Evolutionary conservation across 2,797 vertebrate genomes (phyloP), one percentile per base, ranked within the genome.

Genomic region (Poeciliopsis infans): DNA sequence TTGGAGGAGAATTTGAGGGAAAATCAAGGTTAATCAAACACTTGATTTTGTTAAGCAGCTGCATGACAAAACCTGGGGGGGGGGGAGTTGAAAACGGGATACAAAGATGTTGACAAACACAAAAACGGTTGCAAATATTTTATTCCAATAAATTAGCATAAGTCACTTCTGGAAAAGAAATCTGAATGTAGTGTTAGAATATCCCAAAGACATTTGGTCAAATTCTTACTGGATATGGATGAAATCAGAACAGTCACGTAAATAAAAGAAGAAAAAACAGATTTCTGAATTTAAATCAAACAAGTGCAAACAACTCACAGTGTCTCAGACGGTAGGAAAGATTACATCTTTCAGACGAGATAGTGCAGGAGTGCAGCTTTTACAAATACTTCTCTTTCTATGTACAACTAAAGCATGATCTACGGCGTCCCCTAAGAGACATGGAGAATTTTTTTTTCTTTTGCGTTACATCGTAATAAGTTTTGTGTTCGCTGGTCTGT

Each of bases 221-320:
- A 86, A 92, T 72, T 85, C 68, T 86, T 74, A 82, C 76, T 79
- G 77, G 75, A 88, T 77, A 86, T 81, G 83, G 75, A 86, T 88
- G 20, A 91, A 86, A 81, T 72, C n/a, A 82, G 83, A 77, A 86
- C 39, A 73, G 47, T 47, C 89, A 85, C 85, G n/a, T 43, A 77
- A 88, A 89, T 8, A 66, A 64, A 72, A 66, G 12, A 70, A 87
- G 85, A 79, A 86, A 55, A 79, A 87, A 41, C 80, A 81, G 78
- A 86, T 81, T 55, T 83, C 70, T 72, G 72, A 84, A 74, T 78
- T 84, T 23, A 89, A 88, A 83, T 59, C 85, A 92, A 94, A 91
- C 61, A 87, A 93, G 93, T 93, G 93, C 92, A 95, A 94, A 93
- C 90, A 89, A 92, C 91, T 95, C 93, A 95, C 94, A 94, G 94